These are phyloP conservation scores for Colinus virginianus DNA, from an alignment of 2,113 vertebrate genomes.

Conservation along the genomic window DNA sequence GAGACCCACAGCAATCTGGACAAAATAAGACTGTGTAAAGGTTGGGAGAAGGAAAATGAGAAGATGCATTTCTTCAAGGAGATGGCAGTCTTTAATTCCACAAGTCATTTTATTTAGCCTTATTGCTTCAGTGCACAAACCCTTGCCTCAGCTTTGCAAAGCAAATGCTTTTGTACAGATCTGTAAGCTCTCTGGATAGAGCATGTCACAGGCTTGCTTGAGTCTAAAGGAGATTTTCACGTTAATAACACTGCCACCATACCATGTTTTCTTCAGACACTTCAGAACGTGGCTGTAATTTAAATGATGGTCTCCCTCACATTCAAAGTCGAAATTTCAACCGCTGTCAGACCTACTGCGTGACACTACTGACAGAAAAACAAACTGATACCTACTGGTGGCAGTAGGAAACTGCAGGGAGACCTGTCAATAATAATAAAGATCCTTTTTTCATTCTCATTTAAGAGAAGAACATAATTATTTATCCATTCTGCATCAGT, in stretches of 20 bases:
- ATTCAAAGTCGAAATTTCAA: conserved; percentile 11
- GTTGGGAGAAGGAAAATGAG: conserved; percentile 30
- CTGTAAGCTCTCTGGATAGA: conserved; percentile 13
- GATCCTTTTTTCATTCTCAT: neutral
- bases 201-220: conserved; percentile 9
- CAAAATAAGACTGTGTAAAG: conserved; percentile 41
- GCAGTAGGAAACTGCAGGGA: neutral
- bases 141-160: conserved; percentile 14
- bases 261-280: conserved; percentile 41
- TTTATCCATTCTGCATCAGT: neutral
- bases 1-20: conserved; percentile 62
- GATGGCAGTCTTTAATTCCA: conserved; percentile 43
- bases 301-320: neutral
- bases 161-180: conserved; percentile 28
- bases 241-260: conserved; percentile 33
- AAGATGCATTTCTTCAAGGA: conserved; percentile 56
- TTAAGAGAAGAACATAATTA: neutral
- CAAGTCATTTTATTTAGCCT: conserved; percentile 40
- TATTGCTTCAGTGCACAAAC: conserved; percentile 47
- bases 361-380: conserved; percentile 3
- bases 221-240: conserved; percentile 34
- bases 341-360: neutral
- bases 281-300: conserved; percentile 32
- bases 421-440: neutral
- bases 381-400: neutral